Percentiles rank a stretch among this genome's conserved stretches.
Evolutionary conservation across 2,888 invertebrate species (phyloP).

Genomic region (Cephus rjabovi): DNA sequence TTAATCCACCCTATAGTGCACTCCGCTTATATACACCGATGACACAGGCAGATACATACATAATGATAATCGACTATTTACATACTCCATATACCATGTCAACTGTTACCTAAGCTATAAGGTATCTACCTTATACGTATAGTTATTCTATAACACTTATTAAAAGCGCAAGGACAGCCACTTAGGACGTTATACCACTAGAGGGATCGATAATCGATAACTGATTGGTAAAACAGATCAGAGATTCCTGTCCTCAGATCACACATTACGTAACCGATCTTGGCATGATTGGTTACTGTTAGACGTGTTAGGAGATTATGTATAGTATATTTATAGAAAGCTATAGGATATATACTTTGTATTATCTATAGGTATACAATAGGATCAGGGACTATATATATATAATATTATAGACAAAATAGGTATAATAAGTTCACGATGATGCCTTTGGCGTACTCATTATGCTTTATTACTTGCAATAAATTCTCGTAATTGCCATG

Average conservation of each 20-base stretch:
- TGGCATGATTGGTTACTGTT: neutral
- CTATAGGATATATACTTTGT: neutral
- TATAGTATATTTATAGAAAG: neutral
- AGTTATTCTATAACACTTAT: slow-evolving; percentile 35
- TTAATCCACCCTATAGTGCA: neutral
- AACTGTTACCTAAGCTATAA: neutral
- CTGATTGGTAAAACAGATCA: neutral
- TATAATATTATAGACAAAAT: neutral
- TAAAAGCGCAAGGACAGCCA: slow-evolving; percentile 64
- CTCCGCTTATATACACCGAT: neutral
- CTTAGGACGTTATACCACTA: slow-evolving; percentile 40
- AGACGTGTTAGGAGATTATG: neutral
- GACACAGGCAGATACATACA: neutral
- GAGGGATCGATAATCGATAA: neutral
- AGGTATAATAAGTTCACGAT: neutral
- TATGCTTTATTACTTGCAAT: slow-evolving; percentile 52
- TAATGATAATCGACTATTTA: neutral
- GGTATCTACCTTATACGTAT: neutral
- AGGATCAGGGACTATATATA: neutral
- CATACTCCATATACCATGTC: neutral
- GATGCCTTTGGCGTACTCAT: slow-evolving; percentile 32
- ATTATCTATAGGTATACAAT: neutral
- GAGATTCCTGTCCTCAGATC: neutral
- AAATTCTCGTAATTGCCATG: slow-evolving; percentile 54
- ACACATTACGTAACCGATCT: neutral